phyloP scores from a whole-genome alignment of 2,888 invertebrate genomes.

The Trichogramma evanescens region DNA sequence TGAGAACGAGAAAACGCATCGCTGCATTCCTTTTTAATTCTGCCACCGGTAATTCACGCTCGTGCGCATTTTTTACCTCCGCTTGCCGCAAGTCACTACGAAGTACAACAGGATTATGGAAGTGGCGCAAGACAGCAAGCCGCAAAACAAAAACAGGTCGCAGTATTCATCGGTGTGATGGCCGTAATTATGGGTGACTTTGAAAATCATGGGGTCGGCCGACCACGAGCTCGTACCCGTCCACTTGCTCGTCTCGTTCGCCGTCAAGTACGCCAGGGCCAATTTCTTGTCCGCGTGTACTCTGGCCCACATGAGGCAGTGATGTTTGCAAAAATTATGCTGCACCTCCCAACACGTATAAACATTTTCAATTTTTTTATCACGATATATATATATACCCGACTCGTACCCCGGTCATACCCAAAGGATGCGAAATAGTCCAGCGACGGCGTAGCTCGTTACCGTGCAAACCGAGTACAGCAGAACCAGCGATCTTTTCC shows the following conservation, averaged over 20 bases:
- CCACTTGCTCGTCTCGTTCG: not conserved
- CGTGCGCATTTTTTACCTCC: too few species aligned
- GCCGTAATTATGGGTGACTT: too few species aligned
- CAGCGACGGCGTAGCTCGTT: slow-evolving; percentile 30
- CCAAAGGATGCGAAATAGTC: slow-evolving; percentile 33
- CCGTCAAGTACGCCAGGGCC: not conserved
- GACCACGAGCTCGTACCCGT: too few species aligned
- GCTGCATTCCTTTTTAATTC: too few species aligned
- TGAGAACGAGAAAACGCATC: not conserved
- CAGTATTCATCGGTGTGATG: not conserved
- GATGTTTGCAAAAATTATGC: slow-evolving; percentile 3
- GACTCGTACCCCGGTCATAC: slow-evolving; percentile 20
- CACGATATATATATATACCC: not conserved
- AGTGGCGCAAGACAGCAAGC: too few species aligned
- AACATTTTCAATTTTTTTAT: not conserved
- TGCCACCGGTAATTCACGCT: too few species aligned
- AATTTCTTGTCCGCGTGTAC: not conserved
- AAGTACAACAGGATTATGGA: too few species aligned
- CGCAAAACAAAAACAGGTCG: too few species aligned
- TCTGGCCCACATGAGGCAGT: slow-evolving; percentile 11
- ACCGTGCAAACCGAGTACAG: slow-evolving; percentile 26
- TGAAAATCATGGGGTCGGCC: too few species aligned
- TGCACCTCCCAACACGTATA: not conserved
- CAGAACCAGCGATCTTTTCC: slow-evolving; percentile 29
- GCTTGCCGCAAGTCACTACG: too few species aligned